Evolutionary conservation across 1,140 invertebrate species (phyloP).

Genomic region (Cotesia glomerata): DNA sequence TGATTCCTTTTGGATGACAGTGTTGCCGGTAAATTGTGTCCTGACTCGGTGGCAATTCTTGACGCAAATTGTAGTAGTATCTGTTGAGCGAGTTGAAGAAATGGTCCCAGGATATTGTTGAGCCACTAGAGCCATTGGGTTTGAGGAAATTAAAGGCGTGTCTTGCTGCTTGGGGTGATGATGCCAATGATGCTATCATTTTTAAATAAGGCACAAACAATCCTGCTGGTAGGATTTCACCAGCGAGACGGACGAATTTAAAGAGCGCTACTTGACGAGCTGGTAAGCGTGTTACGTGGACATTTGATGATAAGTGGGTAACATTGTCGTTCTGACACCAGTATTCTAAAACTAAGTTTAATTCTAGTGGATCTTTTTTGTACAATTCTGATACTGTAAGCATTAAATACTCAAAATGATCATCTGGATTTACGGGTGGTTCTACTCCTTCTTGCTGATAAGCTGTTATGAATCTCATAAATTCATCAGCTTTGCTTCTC

Average conservation of each 20-base stretch:
- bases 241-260: constrained; percentile 88
- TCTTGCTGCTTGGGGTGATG: constrained; percentile 73
- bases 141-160: constrained; percentile 89
- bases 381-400: constrained; percentile 81
- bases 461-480: constrained; percentile 80
- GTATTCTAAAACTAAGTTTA: constrained; percentile 80
- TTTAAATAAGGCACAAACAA: constrained; percentile 87
- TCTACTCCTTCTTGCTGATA: constrained; percentile 84
- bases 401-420: constrained; percentile 86
- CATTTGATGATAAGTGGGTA: constrained; percentile 46
- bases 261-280: constrained; percentile 79
- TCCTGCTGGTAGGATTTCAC: constrained; percentile 83
- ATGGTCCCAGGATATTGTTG: constrained; percentile 82
- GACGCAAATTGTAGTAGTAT: constrained; percentile 73
- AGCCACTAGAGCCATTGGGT: constrained; percentile 67
- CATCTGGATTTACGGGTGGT: constrained; percentile 74
- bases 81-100: constrained; percentile 85
- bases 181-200: constrained; percentile 84
- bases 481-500: constrained; percentile 85
- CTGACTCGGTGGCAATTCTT: constrained; percentile 69
- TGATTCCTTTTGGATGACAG: constrained; percentile 72
- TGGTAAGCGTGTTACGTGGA: constrained; percentile 54
- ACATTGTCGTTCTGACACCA: constrained; percentile 71
- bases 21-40: constrained; percentile 72
- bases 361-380: constrained; percentile 72